Base-by-base conservation (phyloP, 1,140 invertebrate species). In the Listronotus oregonensis region DNA sequence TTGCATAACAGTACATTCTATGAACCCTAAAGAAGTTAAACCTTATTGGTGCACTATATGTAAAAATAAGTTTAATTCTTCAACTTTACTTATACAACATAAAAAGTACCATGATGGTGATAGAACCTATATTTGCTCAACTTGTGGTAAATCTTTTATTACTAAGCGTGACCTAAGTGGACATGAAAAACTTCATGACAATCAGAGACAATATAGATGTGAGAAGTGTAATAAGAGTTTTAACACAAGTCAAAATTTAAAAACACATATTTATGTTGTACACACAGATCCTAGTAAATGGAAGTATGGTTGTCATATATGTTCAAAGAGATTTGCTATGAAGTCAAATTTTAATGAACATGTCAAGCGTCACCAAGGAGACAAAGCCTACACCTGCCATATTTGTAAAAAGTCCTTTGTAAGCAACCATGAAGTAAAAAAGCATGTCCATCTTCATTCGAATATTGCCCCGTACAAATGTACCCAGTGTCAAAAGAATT, bases 361-460 rank as follows among this genome's bases (percentile, higher is more conserved):
- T 73, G 86, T 94, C 82, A 86, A 87, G 39, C 89, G 89, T 21
- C 91, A 93, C 71, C 79, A 81, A 1, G 83, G 86, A 6, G 79
- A 80, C 18, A 92, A 92, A 58, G 85, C 89, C 0, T 92, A 92
- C 75, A 79, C 81, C 0, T 94, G 91, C 73, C 80, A 82, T 5
- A 82, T 87, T 5, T 94, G 92, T 71, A 83, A 83, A 6, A 93
- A 93, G 75, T 80, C 85, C 15, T 94, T 94, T 58, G 59, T 70
- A 8, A 71, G 62, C 43, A 71, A 68, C 14, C 62, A 55, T 43
- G 73, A 72, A 32, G 40, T 75, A 42, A 65, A 70, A 47, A 72
- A 69, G 44, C 76, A 78, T 60, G 59, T 70, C 11, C 66, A 61
- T 18, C 62, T 60, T 17, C 76, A 77, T 55, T 72, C 71, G 27